These are phyloP conservation scores for Lycodopsis pacificus DNA, from an alignment of 2,797 vertebrate species.

Conservation along the genomic window DNA sequence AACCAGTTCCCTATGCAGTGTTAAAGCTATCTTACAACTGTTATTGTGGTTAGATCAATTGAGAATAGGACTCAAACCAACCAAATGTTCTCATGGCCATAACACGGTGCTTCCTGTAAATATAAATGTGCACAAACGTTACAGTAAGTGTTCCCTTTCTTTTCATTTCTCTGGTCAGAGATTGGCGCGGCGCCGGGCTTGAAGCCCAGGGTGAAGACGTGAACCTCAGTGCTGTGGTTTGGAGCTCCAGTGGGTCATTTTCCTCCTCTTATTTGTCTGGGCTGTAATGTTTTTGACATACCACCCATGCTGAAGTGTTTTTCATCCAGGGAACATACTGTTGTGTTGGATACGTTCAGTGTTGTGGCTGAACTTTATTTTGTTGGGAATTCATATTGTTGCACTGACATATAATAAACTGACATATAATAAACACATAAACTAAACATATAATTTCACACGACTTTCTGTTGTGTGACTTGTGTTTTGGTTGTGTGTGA, in stretches of 20 bases:
- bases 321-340: neutral
- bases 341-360: neutral
- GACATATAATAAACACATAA: too few relatives aligned
- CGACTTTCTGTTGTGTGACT: neutral
- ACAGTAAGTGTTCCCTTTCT: constrained; percentile 3
- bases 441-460: neutral
- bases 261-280: constrained; percentile 32
- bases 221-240: constrained; percentile 29
- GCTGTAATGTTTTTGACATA: constrained; percentile 40
- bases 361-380: neutral
- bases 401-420: too few relatives aligned
- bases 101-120: neutral
- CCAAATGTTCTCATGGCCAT: constrained; percentile 5
- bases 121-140: constrained; percentile 20
- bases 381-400: neutral
- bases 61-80: neutral
- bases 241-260: constrained; percentile 41
- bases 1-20: neutral
- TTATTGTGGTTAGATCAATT: constrained; percentile 18
- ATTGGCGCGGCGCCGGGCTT: constrained; percentile 21
- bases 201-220: constrained; percentile 29
- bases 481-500: neutral
- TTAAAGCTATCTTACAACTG: neutral
- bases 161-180: constrained; percentile 29
- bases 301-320: constrained; percentile 38